phyloP scores from a whole-genome alignment of 2,888 invertebrate genomes.

The Aleiodes leptofemur region DNA sequence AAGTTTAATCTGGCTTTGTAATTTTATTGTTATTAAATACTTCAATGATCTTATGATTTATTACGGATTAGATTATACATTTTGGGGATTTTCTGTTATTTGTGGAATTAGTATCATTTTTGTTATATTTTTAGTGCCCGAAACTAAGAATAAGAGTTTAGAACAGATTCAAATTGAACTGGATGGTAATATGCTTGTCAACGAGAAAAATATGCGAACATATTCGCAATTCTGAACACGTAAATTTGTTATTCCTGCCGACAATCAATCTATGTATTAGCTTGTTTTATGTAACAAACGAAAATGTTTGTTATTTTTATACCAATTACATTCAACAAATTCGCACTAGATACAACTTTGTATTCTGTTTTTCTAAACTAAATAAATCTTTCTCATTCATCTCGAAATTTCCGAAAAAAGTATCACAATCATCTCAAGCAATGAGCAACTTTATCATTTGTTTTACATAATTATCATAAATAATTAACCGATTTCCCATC shows the following conservation, averaged over 20 bases:
- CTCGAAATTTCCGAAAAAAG: conserved; percentile 83
- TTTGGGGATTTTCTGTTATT: conserved; percentile 84
- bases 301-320: too few relatives aligned
- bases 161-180: conserved; percentile 75
- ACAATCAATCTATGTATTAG: too few relatives aligned
- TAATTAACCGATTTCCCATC: too few relatives aligned
- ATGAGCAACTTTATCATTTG: too few relatives aligned
- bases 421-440: too few relatives aligned
- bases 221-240: too few relatives aligned
- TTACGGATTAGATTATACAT: conserved; percentile 81
- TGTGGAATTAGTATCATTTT: conserved; percentile 82
- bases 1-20: conserved; percentile 88
- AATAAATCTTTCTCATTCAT: not conserved
- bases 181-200: conserved; percentile 47
- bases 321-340: conserved; percentile 3
- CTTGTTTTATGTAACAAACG: too few relatives aligned
- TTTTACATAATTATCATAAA: too few relatives aligned
- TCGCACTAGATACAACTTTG: not conserved
- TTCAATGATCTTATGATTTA: conserved; percentile 78
- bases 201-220: too few relatives aligned
- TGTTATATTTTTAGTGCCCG: conserved; percentile 77
- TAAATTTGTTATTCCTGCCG: too few relatives aligned
- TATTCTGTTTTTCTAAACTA: not conserved
- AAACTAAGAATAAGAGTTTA: conserved; percentile 76
- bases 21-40: conserved; percentile 87